These are phyloP conservation scores for Parapristionchus giblindavisi DNA, from an alignment of 2,888 invertebrate species.

Conservation along the genomic window DNA sequence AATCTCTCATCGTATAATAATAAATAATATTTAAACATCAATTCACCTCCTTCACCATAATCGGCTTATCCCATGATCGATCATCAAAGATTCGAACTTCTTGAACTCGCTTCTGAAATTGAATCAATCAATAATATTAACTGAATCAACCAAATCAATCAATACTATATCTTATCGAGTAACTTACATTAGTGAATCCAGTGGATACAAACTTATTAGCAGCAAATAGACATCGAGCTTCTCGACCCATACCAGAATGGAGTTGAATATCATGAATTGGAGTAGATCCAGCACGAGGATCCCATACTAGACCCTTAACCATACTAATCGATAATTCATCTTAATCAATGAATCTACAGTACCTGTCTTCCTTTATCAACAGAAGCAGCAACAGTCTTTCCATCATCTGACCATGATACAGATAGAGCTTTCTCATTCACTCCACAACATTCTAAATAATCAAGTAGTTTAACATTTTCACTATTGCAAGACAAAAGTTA, in stretches of 20 bases:
- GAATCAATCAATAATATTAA: neutral
- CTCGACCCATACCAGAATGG: slow-evolving; percentile 61
- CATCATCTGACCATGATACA: slow-evolving; percentile 88
- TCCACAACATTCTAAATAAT: slow-evolving; percentile 48
- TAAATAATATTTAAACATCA: neutral
- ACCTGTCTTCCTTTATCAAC: slow-evolving; percentile 72
- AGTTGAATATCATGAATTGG: slow-evolving; percentile 53
- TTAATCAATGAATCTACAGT: neutral
- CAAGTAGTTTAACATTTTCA: neutral
- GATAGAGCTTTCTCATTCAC: slow-evolving; percentile 80
- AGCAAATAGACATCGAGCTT: slow-evolving; percentile 83
- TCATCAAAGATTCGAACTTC: slow-evolving; percentile 89
- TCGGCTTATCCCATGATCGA: slow-evolving; percentile 81
- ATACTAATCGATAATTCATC: neutral
- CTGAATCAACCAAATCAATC: neutral
- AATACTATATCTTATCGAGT: neutral
- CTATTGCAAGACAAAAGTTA: neutral
- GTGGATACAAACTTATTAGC: slow-evolving; percentile 87
- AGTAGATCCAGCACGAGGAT: slow-evolving; percentile 69
- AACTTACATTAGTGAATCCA: slow-evolving; percentile 82
- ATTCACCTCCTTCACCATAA: slow-evolving; percentile 69
- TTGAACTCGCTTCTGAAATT: slow-evolving; percentile 79
- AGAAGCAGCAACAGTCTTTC: slow-evolving; percentile 80
- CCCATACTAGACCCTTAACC: slow-evolving; percentile 66
- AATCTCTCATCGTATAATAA: neutral